These are phyloP conservation scores for Puffinus mauretanicus DNA, from an alignment of 2,113 vertebrate species.

Conservation along the genomic window DNA sequence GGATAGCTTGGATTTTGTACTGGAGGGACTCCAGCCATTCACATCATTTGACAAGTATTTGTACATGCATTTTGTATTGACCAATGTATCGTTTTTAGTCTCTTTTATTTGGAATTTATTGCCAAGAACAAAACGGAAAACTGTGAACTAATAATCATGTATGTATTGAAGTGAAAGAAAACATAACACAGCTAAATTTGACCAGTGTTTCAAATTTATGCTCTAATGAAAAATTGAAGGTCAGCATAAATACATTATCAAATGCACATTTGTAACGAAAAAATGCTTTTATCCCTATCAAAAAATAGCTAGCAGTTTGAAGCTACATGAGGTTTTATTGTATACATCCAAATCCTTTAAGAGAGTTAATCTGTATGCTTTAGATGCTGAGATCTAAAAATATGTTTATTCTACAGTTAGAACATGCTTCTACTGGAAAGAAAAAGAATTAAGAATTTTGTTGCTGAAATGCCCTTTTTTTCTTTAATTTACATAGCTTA, in stretches of 20 bases:
- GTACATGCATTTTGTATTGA: background rate
- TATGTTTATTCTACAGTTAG: background rate
- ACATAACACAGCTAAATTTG: background rate
- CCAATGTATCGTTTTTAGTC: background rate
- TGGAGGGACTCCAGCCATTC: background rate
- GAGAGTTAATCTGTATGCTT: background rate
- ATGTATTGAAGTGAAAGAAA: background rate
- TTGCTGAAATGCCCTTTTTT: background rate
- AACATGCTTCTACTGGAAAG: background rate
- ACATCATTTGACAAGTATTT: background rate
- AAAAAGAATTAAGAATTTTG: background rate
- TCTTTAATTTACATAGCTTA: background rate
- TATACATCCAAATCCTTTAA: background rate
- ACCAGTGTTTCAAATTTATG: background rate
- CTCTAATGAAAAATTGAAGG: background rate
- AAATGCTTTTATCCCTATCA: background rate
- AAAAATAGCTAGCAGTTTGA: background rate
- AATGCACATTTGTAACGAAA: background rate
- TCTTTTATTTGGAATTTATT: background rate
- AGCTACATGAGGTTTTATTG: background rate
- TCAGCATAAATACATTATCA: background rate
- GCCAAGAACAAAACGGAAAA: background rate
- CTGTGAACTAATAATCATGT: background rate
- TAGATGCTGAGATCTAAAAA: background rate
- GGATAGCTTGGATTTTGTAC: background rate